These are phyloP conservation scores for Cantharis nigra DNA, from an alignment of 2,888 invertebrate species.

Conservation along the genomic window DNA sequence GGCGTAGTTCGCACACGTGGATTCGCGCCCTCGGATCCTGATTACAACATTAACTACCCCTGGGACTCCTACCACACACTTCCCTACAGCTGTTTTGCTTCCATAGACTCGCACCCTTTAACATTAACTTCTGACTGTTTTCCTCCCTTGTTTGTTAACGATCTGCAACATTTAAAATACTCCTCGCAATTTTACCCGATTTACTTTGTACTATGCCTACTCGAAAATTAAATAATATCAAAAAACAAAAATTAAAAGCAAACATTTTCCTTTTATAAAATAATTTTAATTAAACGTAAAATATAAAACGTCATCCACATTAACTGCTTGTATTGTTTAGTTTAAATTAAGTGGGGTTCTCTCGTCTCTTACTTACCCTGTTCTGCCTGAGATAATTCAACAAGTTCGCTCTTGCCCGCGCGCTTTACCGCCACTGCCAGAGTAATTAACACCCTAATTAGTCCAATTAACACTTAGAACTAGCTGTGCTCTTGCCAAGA, in stretches of 20 bases:
- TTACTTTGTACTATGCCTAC: not conserved
- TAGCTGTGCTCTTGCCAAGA: slow-evolving; percentile 29
- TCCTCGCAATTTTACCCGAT: not conserved
- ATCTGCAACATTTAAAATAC: slow-evolving; percentile 9
- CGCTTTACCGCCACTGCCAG: slow-evolving; percentile 29
- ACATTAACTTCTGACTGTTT: slow-evolving; percentile 14
- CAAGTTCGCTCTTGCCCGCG: slow-evolving; percentile 31
- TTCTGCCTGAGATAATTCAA: slow-evolving; percentile 33
- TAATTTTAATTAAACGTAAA: slow-evolving; percentile 6
- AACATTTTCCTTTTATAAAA: not conserved
- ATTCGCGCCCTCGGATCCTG: slow-evolving; percentile 48
- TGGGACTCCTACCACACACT: slow-evolving; percentile 33
- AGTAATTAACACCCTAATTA: slow-evolving; percentile 36
- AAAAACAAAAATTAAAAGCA: not conserved
- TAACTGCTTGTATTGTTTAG: slow-evolving; percentile 19
- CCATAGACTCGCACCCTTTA: slow-evolving; percentile 23
- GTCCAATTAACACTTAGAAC: slow-evolving; percentile 34
- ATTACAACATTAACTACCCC: slow-evolving; percentile 50
- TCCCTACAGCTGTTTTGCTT: slow-evolving; percentile 28
- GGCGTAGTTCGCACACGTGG: slow-evolving; percentile 43
- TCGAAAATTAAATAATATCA: not conserved
- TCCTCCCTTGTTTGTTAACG: slow-evolving; percentile 15
- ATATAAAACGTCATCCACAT: slow-evolving; percentile 17
- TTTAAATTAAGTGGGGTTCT: slow-evolving; percentile 26
- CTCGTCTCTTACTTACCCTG: slow-evolving; percentile 20